A percentile compares a stretch with the other conserved stretches of the same genome.
Evolutionary conservation across 2,888 invertebrate species (phyloP).

Genomic region (Epirrhoe alternata): DNA sequence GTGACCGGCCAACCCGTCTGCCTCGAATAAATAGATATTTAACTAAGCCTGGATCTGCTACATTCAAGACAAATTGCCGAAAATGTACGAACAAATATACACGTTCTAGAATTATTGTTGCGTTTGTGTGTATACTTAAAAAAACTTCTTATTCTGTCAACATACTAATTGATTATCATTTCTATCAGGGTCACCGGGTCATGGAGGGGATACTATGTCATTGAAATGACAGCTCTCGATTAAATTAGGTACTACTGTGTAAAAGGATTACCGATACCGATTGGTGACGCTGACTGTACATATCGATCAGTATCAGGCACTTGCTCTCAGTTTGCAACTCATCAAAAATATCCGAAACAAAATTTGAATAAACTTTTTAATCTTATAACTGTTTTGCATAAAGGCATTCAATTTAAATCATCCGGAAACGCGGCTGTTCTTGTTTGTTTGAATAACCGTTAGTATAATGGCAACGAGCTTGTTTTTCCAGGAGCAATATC

Average conservation of each 20-base stretch:
- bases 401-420: not conserved
- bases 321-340: no score
- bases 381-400: not conserved
- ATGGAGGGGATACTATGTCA: no score
- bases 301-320: no score
- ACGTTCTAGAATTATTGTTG: not conserved
- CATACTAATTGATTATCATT: no score
- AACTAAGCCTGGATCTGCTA: constrained; percentile 10
- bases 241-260: no score
- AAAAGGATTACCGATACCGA: no score
- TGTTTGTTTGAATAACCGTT: not conserved
- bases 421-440: not conserved
- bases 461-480: constrained; percentile 10
- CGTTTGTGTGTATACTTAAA: not conserved
- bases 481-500: constrained; percentile 17
- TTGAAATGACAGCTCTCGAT: no score
- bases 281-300: no score
- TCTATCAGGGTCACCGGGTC: no score
- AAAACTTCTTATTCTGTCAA: no score
- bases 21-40: constrained; percentile 14
- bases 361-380: not conserved
- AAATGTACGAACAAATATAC: not conserved
- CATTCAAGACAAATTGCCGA: constrained; percentile 4
- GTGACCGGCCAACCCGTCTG: constrained; percentile 30
- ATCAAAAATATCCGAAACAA: not conserved